Evolutionary conservation across 2,888 invertebrate species (phyloP).

Genomic region (Autographa pulchrina): DNA sequence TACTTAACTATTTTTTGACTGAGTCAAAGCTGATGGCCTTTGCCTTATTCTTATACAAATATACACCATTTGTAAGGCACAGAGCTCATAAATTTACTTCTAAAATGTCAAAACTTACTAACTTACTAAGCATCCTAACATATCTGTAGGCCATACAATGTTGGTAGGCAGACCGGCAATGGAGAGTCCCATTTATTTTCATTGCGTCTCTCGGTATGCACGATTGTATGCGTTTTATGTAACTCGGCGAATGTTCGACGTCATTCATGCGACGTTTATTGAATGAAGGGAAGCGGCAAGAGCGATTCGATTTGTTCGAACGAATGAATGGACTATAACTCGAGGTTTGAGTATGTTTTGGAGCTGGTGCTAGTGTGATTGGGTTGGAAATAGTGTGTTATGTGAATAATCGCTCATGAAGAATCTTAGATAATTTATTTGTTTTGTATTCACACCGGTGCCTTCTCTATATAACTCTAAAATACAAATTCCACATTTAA

Average conservation of each 20-base stretch:
- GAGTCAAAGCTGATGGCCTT: too few species aligned
- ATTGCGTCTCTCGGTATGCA: constrained; percentile 73
- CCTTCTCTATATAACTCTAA: too few species aligned
- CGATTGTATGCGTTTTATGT: constrained; percentile 80
- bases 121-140: too few species aligned
- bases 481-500: too few species aligned
- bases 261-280: constrained; percentile 70
- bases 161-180: constrained; percentile 48
- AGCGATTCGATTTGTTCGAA: constrained; percentile 77
- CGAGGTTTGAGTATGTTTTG: constrained; percentile 42
- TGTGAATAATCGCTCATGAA: too few species aligned
- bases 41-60: too few species aligned
- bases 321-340: constrained; percentile 85
- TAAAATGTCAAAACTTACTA: background rate
- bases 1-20: too few species aligned
- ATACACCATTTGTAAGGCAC: too few species aligned
- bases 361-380: constrained; percentile 49
- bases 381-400: constrained; percentile 39
- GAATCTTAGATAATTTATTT: too few species aligned
- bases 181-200: constrained; percentile 82
- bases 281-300: constrained; percentile 75
- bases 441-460: too few species aligned
- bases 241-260: constrained; percentile 74
- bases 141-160: constrained; percentile 27
- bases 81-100: background rate